These are phyloP conservation scores for Podabrus alpinus DNA, from an alignment of 2,888 invertebrate genomes.

Conservation along the genomic window DNA sequence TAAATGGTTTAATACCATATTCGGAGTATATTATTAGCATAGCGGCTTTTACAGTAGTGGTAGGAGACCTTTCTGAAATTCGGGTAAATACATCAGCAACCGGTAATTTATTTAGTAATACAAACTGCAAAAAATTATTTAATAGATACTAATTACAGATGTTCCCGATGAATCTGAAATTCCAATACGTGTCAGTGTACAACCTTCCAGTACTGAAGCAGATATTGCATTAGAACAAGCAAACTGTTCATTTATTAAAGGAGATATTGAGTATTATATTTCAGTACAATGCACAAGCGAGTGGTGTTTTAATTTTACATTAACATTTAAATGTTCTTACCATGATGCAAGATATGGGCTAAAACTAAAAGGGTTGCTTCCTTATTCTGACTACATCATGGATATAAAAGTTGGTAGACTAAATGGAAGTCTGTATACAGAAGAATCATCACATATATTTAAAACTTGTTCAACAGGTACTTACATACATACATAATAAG, in stretches of 20 bases:
- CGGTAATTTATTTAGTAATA: not conserved
- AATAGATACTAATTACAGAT: not conserved
- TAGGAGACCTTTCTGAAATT: not conserved
- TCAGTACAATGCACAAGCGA: not conserved
- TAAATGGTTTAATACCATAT: not conserved
- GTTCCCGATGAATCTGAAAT: conserved; percentile 4
- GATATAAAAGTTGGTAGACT: not conserved
- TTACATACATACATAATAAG: no score
- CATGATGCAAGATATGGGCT: not conserved
- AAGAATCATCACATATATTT: conserved; percentile 2
- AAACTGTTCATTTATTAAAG: conserved; percentile 8
- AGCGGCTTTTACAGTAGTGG: not conserved
- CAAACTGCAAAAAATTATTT: not conserved
- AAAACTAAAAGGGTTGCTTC: conserved; percentile 7
- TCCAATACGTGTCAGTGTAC: not conserved
- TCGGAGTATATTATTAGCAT: not conserved
- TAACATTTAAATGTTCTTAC: not conserved
- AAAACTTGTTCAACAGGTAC: conserved; percentile 24
- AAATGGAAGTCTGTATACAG: conserved; percentile 8
- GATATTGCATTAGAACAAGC: conserved; percentile 2
- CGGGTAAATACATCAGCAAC: not conserved
- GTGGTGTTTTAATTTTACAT: conserved; percentile 8
- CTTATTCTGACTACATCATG: conserved; percentile 32
- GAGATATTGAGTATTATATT: not conserved
- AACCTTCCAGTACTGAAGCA: not conserved